Evolutionary conservation across 2,888 invertebrate genomes (phyloP).

Genomic region (Criorhina ranunculi): DNA sequence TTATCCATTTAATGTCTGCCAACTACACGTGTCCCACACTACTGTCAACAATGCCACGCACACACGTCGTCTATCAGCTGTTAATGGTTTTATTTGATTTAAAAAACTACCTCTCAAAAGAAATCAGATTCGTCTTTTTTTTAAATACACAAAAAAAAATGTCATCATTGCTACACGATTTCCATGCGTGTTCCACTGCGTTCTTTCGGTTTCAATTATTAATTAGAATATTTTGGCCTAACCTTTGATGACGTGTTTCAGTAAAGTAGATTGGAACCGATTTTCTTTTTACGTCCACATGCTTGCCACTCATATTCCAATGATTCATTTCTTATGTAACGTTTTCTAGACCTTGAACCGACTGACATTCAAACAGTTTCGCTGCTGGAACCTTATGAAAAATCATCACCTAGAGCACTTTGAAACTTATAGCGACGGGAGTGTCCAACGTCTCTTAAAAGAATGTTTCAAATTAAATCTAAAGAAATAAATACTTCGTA

Average conservation of each 20-base stretch:
- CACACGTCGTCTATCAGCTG: conserved; percentile 46
- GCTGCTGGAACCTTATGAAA: conserved; percentile 25
- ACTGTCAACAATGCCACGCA: conserved; percentile 6
- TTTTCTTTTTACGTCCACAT: conserved; percentile 27
- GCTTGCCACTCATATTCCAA: conserved; percentile 23
- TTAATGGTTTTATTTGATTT: conserved; percentile 65
- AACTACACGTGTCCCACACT: not conserved
- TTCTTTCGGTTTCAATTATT: conserved; percentile 53
- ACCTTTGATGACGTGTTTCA: conserved; percentile 55
- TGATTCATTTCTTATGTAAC: conserved; percentile 59
- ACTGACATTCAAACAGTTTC: conserved; percentile 1
- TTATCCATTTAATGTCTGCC: not conserved
- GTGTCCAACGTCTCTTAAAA: conserved; percentile 32
- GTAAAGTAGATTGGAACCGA: conserved; percentile 46
- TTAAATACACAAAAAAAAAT: conserved; percentile 27
- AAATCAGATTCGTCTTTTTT: not conserved
- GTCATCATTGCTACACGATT: conserved; percentile 35
- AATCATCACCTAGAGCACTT: conserved; percentile 25
- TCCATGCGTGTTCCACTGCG: conserved; percentile 34
- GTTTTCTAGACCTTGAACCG: conserved; percentile 65
- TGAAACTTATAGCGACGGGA: conserved; percentile 21
- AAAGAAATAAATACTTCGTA: conserved; percentile 64
- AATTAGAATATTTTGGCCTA: conserved; percentile 67
- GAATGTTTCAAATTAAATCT: conserved; percentile 70
- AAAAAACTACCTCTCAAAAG: conserved; percentile 25